Conservation (phyloP, 1,140 invertebrate species). For the Rhynchophorus ferrugineus region DNA sequence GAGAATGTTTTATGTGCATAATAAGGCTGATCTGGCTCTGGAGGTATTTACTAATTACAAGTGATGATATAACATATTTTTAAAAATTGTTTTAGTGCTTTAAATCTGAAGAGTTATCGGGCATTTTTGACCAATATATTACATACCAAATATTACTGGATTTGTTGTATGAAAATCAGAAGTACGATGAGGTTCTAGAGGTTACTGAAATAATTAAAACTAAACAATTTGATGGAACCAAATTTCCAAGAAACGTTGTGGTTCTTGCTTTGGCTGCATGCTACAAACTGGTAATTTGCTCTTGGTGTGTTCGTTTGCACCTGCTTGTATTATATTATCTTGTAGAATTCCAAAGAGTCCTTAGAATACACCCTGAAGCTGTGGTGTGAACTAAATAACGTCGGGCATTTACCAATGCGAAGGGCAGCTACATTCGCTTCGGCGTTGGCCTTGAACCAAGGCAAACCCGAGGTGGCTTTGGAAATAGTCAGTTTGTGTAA, state of each 20-base stretch:
- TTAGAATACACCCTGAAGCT: constrained; percentile 55
- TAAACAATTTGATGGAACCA: constrained; percentile 50
- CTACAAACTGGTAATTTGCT: constrained; percentile 62
- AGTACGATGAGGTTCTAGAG: constrained; percentile 60
- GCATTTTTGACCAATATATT: constrained; percentile 65
- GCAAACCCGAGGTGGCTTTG: constrained; percentile 54
- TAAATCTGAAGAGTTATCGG: constrained; percentile 50
- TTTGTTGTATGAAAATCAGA: constrained; percentile 60
- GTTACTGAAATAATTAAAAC: constrained; percentile 53
- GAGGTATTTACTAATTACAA: constrained; percentile 36
- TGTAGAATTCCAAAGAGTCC: constrained; percentile 63
- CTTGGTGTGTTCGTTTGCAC: not conserved
- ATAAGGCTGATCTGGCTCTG: constrained; percentile 60
- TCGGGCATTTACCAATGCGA: constrained; percentile 49
- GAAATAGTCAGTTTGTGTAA: constrained; percentile 52
- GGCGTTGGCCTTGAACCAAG: constrained; percentile 60
- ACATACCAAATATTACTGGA: constrained; percentile 63
- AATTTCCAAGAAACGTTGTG: constrained; percentile 59
- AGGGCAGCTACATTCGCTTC: constrained; percentile 55
- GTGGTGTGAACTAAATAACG: constrained; percentile 49
- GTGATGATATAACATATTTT: constrained; percentile 29
- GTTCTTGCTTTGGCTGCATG: constrained; percentile 60
- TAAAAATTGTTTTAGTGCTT: constrained; percentile 59
- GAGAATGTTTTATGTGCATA: constrained; percentile 64
- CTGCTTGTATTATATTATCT: constrained; percentile 20